Evolutionary conservation across 2,797 vertebrate genomes (phyloP).

Genomic region (Ambastaia sidthimunki): DNA sequence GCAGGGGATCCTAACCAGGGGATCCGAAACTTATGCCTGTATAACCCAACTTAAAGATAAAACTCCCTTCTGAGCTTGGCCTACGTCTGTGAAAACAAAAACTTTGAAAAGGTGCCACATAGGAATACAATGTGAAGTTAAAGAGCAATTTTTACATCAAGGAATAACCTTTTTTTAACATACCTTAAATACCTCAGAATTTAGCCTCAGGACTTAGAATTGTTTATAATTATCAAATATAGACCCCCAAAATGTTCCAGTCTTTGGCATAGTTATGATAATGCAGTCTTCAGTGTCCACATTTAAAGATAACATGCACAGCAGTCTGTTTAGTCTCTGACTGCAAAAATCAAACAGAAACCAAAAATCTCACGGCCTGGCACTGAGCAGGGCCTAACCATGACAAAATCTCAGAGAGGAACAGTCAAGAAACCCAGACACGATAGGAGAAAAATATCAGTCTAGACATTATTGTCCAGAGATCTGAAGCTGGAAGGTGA

Average conservation of each 20-base stretch:
- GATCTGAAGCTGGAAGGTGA: neutral
- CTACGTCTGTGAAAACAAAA: neutral
- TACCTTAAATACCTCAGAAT: neutral
- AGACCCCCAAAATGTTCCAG: constrained; percentile 52
- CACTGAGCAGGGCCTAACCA: constrained; percentile 29
- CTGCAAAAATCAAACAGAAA: constrained; percentile 55
- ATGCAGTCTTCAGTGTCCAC: constrained; percentile 66
- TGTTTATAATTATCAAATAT: constrained; percentile 53
- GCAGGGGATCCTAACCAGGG: constrained; percentile 66
- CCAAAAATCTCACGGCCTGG: constrained; percentile 35
- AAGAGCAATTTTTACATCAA: neutral
- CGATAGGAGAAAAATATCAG: constrained; percentile 22
- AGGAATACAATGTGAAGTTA: neutral
- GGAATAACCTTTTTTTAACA: neutral
- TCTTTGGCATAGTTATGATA: constrained; percentile 62
- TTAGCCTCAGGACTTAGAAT: neutral
- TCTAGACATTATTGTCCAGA: constrained; percentile 24
- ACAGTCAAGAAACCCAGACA: neutral
- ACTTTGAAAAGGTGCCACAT: neutral
- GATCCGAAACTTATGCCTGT: neutral
- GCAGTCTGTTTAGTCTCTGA: constrained; percentile 74
- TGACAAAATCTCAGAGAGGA: constrained; percentile 7
- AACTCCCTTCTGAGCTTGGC: constrained; percentile 1
- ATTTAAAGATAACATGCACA: constrained; percentile 71
- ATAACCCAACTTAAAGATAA: constrained; percentile 16